phyloP scores from a whole-genome alignment of 2,888 invertebrate species.

The Anoplius nigerrimus region DNA sequence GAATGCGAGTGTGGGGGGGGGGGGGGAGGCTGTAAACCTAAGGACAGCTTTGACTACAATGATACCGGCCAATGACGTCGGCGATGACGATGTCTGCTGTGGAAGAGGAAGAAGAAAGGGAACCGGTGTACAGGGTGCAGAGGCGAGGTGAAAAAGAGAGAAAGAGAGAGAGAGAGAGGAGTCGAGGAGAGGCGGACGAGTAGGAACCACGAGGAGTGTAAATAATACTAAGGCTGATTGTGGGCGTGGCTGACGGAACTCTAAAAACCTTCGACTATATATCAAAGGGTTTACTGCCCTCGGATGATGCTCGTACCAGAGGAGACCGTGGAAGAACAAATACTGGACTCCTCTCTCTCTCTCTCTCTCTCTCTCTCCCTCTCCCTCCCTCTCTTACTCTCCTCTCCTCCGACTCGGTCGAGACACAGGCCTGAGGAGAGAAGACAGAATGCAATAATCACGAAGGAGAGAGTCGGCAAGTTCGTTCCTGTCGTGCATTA shows the following conservation, averaged over 20 bases:
- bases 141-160: constrained; percentile 26
- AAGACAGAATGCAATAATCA: constrained; percentile 23
- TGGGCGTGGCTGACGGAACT: constrained; percentile 75
- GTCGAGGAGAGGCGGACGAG: constrained; percentile 46
- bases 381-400: constrained; percentile 14
- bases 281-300: constrained; percentile 75
- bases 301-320: constrained; percentile 66
- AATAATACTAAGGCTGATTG: constrained; percentile 75
- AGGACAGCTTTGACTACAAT: constrained; percentile 11
- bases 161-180: constrained; percentile 29
- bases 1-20: constrained; percentile 7
- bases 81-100: constrained; percentile 11
- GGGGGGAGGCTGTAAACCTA: constrained; percentile 18
- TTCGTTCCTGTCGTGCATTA: constrained; percentile 40
- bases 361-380: neutral
- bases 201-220: constrained; percentile 67
- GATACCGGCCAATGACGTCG: constrained; percentile 19
- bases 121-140: constrained; percentile 20
- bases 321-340: constrained; percentile 65
- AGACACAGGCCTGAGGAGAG: constrained; percentile 15
- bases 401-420: neutral
- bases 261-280: constrained; percentile 75
- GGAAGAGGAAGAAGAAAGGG: constrained; percentile 27
- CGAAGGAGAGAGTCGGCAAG: constrained; percentile 23
- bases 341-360: constrained; percentile 51